phyloP scores from a whole-genome alignment of 2,797 vertebrate species.

The Acrossocheilus fasciatus region DNA sequence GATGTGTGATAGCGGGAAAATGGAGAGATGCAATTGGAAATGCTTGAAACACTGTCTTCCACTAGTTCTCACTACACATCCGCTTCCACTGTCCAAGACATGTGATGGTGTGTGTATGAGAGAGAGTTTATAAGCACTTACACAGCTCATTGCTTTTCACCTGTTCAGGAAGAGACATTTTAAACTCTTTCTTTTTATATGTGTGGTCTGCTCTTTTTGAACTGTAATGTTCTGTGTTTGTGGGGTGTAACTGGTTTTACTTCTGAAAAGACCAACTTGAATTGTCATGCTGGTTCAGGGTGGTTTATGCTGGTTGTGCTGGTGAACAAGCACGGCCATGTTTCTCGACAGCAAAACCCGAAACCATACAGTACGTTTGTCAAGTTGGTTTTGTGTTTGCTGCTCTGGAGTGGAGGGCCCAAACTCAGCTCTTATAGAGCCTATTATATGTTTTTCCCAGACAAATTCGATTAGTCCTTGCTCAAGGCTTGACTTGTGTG shows the following conservation, averaged over 20 bases:
- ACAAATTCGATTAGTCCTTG: constrained; percentile 40
- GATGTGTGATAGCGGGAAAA: constrained; percentile 9
- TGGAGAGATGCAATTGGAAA: constrained; percentile 42
- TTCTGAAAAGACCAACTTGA: background rate
- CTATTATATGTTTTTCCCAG: constrained; percentile 39
- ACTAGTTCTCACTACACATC: background rate
- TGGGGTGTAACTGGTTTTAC: background rate
- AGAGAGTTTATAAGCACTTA: constrained; percentile 31
- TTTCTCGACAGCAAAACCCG: background rate
- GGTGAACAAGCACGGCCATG: background rate
- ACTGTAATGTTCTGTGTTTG: background rate
- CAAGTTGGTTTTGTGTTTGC: background rate
- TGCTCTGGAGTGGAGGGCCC: background rate
- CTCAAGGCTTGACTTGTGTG: constrained; percentile 15
- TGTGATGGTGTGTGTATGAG: constrained; percentile 4
- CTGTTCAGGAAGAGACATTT: constrained; percentile 32
- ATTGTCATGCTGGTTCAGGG: background rate
- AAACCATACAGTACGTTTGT: background rate
- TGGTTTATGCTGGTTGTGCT: background rate
- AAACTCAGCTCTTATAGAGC: background rate
- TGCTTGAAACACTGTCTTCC: constrained; percentile 21
- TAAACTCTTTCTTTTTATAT: constrained; percentile 8
- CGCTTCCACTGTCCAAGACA: constrained; percentile 12
- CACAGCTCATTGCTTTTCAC: constrained; percentile 38
- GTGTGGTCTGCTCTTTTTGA: constrained; percentile 13